phyloP scores from a whole-genome alignment of 2,888 invertebrate genomes.

The Bimastos eiseni region DNA sequence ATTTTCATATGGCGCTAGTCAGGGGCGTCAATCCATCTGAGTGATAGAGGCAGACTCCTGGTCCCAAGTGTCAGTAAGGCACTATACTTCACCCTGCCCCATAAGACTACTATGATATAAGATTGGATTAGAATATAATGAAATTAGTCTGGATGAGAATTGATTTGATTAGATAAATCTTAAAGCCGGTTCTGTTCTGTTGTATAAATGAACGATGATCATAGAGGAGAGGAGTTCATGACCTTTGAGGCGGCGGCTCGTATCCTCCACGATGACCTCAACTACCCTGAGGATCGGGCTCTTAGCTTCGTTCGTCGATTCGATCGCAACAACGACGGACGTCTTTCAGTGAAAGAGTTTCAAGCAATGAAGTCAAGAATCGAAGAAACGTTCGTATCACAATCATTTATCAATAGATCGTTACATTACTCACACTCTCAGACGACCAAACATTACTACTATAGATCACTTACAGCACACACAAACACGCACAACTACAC shows the following conservation, averaged over 20 bases:
- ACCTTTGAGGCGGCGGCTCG: constrained; percentile 40
- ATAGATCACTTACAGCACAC: too few species aligned
- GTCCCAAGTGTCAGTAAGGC: too few species aligned
- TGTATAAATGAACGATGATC: background rate
- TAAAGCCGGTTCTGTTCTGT: too few species aligned
- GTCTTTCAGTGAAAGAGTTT: constrained; percentile 41
- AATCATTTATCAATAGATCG: background rate
- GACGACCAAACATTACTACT: too few species aligned
- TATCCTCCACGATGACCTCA: constrained; percentile 39
- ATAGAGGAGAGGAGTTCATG: constrained; percentile 39
- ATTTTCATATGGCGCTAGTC: too few species aligned
- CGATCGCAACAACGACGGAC: constrained; percentile 44
- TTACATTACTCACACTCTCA: background rate
- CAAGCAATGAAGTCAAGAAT: constrained; percentile 40
- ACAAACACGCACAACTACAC: too few species aligned
- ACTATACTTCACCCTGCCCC: too few species aligned
- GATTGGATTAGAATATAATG: too few species aligned
- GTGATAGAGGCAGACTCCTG: too few species aligned
- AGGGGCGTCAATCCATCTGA: too few species aligned
- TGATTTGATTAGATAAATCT: too few species aligned
- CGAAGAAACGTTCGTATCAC: constrained; percentile 43
- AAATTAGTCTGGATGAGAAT: too few species aligned
- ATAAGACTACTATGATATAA: background rate
- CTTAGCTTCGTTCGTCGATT: constrained; percentile 41
- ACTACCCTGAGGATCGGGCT: constrained; percentile 42